Percentiles rank a stretch among this genome's conserved stretches.
These are phyloP conservation scores for Anisognathus igniventris DNA, from an alignment of 2,797 vertebrate genomes.

Conservation along the genomic window DNA sequence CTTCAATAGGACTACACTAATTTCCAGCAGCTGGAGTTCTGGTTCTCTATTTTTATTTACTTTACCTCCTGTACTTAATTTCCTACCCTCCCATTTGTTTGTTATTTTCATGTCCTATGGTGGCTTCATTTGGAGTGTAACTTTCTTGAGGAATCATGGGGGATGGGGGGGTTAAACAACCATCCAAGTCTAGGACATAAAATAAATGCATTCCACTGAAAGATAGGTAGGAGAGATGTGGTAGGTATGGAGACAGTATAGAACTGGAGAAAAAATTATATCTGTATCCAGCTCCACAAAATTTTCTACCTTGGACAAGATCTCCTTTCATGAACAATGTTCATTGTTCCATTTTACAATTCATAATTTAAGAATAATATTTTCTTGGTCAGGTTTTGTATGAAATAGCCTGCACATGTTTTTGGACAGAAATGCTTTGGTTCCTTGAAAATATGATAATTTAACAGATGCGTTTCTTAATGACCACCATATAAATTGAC, in stretches of 20 bases:
- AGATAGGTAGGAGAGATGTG: background rate
- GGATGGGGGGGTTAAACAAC: fast-evolving
- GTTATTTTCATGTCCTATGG: background rate
- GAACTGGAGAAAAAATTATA: background rate
- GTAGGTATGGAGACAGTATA: background rate
- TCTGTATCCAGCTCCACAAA: background rate
- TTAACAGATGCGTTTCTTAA: background rate
- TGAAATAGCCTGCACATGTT: background rate
- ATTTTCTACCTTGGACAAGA: background rate
- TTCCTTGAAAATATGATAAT: background rate
- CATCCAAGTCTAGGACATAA: background rate
- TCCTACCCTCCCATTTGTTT: constrained; percentile 28
- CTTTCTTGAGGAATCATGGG: background rate
- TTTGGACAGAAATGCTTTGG: background rate
- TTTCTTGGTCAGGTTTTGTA: background rate
- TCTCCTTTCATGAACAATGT: background rate
- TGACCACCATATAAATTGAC: background rate
- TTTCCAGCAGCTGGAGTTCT: constrained; percentile 34
- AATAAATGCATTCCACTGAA: background rate
- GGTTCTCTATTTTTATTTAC: constrained; percentile 18
- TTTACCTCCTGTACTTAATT: constrained; percentile 46
- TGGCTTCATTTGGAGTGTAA: background rate
- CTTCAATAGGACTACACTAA: constrained; percentile 5
- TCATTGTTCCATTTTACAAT: background rate
- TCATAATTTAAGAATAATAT: background rate